These are phyloP conservation scores for Pseudoatta argentina DNA, from an alignment of 1,140 invertebrate genomes.

Conservation along the genomic window DNA sequence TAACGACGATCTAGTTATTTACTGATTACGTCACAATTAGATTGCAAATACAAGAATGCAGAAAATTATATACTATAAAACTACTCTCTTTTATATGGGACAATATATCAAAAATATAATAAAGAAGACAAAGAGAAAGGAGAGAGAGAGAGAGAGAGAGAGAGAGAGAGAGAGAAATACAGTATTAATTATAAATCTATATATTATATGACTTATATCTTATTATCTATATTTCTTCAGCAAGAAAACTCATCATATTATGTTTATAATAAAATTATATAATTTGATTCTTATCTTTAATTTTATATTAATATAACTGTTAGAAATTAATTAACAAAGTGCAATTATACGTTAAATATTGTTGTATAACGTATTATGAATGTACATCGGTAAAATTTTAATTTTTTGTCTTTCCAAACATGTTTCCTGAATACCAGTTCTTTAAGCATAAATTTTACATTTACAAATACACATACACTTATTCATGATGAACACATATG, in stretches of 20 bases:
- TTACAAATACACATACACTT: neutral
- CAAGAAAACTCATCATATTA: neutral
- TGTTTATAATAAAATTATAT: neutral
- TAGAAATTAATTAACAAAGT: neutral
- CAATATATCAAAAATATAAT: neutral
- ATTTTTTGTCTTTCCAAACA: neutral
- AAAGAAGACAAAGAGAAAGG: neutral
- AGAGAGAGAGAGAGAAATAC: no score
- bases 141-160: neutral
- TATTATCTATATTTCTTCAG: neutral
- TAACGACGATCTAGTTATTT: neutral
- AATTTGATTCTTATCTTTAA: neutral
- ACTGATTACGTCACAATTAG: slow-evolving; percentile 13
- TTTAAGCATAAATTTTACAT: neutral
- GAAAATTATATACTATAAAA: neutral
- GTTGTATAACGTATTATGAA: neutral
- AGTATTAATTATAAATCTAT: neutral
- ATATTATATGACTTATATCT: no score
- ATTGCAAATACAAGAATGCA: neutral
- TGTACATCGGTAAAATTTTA: neutral
- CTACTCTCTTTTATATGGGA: neutral
- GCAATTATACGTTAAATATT: neutral
- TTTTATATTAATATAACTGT: no score
- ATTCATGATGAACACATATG: slow-evolving; percentile 14
- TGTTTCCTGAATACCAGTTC: neutral